phyloP scores from a whole-genome alignment of 2,797 vertebrate species.

The Argya squamiceps region DNA sequence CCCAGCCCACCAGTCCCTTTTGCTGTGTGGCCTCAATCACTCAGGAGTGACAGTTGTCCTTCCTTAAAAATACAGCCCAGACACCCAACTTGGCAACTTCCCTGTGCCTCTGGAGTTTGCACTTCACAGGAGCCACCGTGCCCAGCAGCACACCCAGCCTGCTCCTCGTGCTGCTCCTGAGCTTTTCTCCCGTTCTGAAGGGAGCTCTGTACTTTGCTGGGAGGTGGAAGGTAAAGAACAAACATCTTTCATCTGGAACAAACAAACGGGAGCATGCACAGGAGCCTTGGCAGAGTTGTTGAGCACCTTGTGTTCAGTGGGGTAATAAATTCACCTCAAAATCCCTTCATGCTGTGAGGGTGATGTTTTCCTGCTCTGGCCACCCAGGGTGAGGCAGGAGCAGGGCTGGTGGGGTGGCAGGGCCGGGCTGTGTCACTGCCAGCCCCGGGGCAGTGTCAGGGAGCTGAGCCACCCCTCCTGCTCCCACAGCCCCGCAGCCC shows the following conservation, averaged over 20 bases:
- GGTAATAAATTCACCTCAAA: not conserved
- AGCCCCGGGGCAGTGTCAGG: not conserved
- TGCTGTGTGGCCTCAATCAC: not conserved
- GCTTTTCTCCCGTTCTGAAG: not conserved
- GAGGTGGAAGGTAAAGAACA: not conserved
- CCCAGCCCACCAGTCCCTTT: not conserved
- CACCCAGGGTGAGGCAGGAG: not conserved
- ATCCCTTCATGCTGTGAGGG: not conserved
- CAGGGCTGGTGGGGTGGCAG: not conserved
- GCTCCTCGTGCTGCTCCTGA: not conserved
- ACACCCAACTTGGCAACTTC: rapidly evolving
- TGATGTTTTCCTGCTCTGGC: not conserved
- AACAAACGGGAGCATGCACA: not conserved
- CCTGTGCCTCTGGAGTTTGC: not conserved
- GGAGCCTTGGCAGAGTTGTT: not conserved
- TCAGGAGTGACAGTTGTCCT: not conserved
- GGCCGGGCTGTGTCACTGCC: not conserved
- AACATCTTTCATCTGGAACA: not conserved
- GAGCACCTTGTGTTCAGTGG: not conserved
- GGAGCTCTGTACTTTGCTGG: not conserved
- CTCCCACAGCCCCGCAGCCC: not conserved
- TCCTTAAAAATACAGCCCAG: not conserved
- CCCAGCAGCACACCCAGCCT: not conserved
- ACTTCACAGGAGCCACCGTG: not conserved
- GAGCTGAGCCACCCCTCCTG: not conserved